Evolutionary conservation across 2,797 vertebrate genomes (phyloP).

Genomic region (Pantherophis vulpinus): DNA sequence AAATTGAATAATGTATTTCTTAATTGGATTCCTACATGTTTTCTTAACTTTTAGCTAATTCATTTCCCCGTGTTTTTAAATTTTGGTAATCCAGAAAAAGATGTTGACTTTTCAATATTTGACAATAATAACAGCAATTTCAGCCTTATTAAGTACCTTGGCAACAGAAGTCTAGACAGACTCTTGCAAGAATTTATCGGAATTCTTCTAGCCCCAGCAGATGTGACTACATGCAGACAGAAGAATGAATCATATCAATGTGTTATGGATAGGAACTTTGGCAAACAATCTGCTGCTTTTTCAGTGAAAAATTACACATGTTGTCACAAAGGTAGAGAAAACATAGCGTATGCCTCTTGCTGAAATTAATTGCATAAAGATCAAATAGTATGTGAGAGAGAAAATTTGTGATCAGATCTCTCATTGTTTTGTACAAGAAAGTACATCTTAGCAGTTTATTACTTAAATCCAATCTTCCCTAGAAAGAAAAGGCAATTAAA

Average conservation of each 20-base stretch:
- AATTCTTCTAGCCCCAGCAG: not conserved
- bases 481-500: not conserved
- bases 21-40: not conserved
- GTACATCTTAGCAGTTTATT: not conserved
- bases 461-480: not conserved
- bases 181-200: not conserved
- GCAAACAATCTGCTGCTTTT: not conserved
- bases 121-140: not conserved
- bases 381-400: not conserved
- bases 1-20: not conserved
- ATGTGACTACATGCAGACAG: not conserved
- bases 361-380: not conserved
- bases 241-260: not conserved
- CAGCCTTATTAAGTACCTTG: not conserved
- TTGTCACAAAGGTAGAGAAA: not conserved
- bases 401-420: not conserved
- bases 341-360: not conserved
- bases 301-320: not conserved
- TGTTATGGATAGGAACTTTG: not conserved
- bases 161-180: not conserved
- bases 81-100: not conserved
- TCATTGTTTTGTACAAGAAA: not conserved
- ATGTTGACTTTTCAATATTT: not conserved
- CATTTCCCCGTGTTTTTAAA: not conserved
- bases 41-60: not conserved